These are phyloP conservation scores for Verasper variegatus DNA, from an alignment of 2,113 vertebrate species.

Conservation along the genomic window DNA sequence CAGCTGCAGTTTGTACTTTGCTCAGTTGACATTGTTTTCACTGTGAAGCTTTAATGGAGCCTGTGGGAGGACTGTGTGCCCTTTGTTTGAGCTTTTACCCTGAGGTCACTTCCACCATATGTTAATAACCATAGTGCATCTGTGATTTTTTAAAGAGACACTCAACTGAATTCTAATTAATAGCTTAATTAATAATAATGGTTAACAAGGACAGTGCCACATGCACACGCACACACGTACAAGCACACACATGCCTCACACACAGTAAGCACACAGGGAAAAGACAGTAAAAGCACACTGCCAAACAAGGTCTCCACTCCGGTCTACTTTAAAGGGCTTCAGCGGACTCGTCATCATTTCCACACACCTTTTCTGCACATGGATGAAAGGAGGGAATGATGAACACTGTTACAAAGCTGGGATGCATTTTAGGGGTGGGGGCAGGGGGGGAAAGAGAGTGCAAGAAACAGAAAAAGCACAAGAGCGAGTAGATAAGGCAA, in stretches of 20 bases:
- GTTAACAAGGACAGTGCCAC: constrained; percentile 29
- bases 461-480: constrained; percentile 57
- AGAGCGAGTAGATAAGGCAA: constrained; percentile 79
- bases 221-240: constrained; percentile 5
- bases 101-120: not conserved
- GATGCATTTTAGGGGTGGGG: not conserved
- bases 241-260: constrained; percentile 5
- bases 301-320: constrained; percentile 55
- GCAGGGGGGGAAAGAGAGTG: not conserved
- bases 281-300: constrained; percentile 54
- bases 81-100: constrained; percentile 1
- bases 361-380: constrained; percentile 57
- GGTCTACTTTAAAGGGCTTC: constrained; percentile 78
- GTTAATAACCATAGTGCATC: constrained; percentile 18
- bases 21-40: not conserved
- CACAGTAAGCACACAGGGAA: constrained; percentile 24
- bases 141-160: constrained; percentile 25
- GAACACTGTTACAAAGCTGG: constrained; percentile 43
- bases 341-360: constrained; percentile 66
- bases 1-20: no score
- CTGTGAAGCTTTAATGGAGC: constrained; percentile 11
- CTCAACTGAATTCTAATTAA: constrained; percentile 1
- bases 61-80: not conserved
- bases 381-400: constrained; percentile 33
- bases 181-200: constrained; percentile 26